A percentile compares a stretch with the other conserved stretches of the same genome.
phyloP scores from a whole-genome alignment of 2,113 vertebrate species.

The Todiramphus saurophagus region DNA sequence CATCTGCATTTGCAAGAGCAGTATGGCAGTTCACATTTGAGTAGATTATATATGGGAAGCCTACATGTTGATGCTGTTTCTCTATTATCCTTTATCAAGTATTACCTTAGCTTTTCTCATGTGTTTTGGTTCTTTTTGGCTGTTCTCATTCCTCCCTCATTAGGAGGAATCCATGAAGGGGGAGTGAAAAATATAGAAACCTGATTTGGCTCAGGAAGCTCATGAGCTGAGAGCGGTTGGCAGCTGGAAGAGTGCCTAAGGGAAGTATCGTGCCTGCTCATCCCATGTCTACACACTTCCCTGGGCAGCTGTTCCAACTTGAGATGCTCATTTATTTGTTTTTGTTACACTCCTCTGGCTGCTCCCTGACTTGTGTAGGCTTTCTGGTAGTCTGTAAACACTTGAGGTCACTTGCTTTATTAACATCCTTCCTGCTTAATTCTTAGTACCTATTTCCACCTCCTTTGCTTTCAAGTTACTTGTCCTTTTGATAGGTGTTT shows the following conservation, averaged over 20 bases:
- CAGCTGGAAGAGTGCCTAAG: constrained; percentile 22
- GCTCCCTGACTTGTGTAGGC: neutral
- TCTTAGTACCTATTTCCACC: neutral
- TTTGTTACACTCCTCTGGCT: neutral
- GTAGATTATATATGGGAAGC: neutral
- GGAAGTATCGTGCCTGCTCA: constrained; percentile 7
- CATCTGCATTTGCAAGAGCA: neutral
- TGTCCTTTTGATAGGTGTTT: neutral
- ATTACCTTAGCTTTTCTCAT: constrained; percentile 2
- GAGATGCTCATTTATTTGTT: neutral
- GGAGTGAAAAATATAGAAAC: neutral
- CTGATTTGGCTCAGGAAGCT: neutral
- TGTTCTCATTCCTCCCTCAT: constrained; percentile 4
- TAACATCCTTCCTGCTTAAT: neutral
- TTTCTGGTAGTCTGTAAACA: neutral
- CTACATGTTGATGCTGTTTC: neutral
- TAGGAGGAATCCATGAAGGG: neutral
- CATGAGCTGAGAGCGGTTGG: neutral
- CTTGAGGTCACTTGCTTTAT: neutral
- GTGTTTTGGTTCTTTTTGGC: neutral
- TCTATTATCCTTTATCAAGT: neutral
- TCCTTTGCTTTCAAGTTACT: neutral
- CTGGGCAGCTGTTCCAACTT: neutral
- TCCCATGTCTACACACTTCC: constrained; percentile 7
- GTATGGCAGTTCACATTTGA: neutral